Base-by-base conservation (phyloP, 1,140 invertebrate genomes). In the Potamilus streckersoni region DNA sequence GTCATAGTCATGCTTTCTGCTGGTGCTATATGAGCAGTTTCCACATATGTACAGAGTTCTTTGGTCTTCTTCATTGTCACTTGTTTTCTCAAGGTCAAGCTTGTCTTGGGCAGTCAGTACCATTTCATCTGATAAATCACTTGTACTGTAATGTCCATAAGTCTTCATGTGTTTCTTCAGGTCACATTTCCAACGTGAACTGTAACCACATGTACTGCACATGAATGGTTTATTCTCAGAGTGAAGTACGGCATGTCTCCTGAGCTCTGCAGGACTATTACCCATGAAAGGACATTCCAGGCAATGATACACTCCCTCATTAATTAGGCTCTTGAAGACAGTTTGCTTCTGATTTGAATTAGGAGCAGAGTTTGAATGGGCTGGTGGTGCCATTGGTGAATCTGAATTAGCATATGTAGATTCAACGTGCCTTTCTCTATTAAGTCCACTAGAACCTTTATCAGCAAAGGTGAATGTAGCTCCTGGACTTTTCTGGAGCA, bases 141-240 rank as follows among this genome's bases (percentile, higher is more conserved):
- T 61, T 31, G 23, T 66, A 56, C 73, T 76, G 56, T 68, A 82
- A 74, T 89, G 88, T 31, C 84, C 83, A 79, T 88, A 89, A 20
- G 84, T 85, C 56, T 80, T 82, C 70, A 86, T 84, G 78, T 90
- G 89, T 69, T 90, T 89, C 78, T 90, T 90, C 20, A 90, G 78
- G 72, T 90, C 89, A 71, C 88, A 89, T 70, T 89, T 89, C 89
- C 89, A 90, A 59, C 87, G 82, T 1, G 87, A 86, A 55, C 85
- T 85, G 73, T 89, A 89, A 14, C 83, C 82, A 81, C 89, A 90
- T 15, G 84, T 81, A 31, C 80, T 74, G 74, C 89, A 90, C 27
- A 74, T 85, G 73, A 87, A 90, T 49, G 89, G 89, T 72, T 89
- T 89, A 68, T 87, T 84, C 71, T 89, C 88, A 2, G 86, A 87